Conservation (phyloP, 1,140 invertebrate species). For the Dinoponera quadriceps region DNA sequence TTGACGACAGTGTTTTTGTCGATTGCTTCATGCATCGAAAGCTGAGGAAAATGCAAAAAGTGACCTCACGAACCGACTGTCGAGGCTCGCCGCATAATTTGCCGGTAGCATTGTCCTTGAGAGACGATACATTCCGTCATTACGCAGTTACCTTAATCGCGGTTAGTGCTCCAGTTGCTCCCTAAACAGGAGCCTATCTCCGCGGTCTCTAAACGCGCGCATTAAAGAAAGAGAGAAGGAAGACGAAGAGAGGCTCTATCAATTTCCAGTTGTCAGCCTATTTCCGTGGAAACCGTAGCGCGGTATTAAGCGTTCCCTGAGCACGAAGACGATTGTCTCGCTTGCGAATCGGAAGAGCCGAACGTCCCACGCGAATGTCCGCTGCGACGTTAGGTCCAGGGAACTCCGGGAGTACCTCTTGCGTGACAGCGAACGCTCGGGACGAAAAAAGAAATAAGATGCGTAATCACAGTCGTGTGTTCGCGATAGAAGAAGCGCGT, state of each 20-base stretch:
- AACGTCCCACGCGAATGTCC: constrained; percentile 11
- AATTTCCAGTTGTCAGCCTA: constrained; percentile 45
- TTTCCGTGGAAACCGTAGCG: constrained; percentile 11
- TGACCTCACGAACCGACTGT: constrained; percentile 59
- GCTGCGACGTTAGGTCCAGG: not conserved
- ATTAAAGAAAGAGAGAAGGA: too few relatives aligned
- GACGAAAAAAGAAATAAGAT: too few relatives aligned
- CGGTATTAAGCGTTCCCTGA: constrained; percentile 39
- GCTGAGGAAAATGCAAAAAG: constrained; percentile 54
- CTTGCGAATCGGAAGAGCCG: constrained; percentile 3
- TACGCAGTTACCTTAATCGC: constrained; percentile 71
- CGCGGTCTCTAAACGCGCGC: too few relatives aligned
- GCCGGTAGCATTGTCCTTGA: constrained; percentile 65
- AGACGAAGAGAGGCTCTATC: constrained; percentile 22
- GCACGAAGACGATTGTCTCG: constrained; percentile 34
- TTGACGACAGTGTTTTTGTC: not conserved
- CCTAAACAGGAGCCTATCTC: constrained; percentile 35
- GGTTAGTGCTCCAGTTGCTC: constrained; percentile 76
- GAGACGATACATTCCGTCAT: constrained; percentile 65
- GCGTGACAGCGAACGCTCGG: not conserved
- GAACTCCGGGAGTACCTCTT: not conserved
- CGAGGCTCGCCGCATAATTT: constrained; percentile 57
- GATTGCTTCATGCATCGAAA: constrained; percentile 43
- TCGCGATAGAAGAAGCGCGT: too few relatives aligned
- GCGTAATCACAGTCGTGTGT: too few relatives aligned